phyloP scores from a whole-genome alignment of 2,888 invertebrate genomes.

The Theretra japonica region DNA sequence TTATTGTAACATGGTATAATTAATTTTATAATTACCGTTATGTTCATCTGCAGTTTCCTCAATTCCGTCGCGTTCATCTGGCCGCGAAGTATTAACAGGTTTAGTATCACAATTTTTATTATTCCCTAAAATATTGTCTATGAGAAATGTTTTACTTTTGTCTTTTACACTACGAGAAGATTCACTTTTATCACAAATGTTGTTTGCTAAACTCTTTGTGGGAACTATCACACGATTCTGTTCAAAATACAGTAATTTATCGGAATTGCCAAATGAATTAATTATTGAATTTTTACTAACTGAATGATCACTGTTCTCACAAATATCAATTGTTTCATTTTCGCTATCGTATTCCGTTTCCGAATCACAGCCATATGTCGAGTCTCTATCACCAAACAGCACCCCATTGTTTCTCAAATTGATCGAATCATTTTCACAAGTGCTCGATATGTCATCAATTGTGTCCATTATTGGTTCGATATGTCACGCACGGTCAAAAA shows the following conservation, averaged over 20 bases:
- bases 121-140: conserved; percentile 83
- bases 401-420: conserved; percentile 46
- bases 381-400: conserved; percentile 54
- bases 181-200: conserved; percentile 52
- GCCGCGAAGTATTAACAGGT: conserved; percentile 42
- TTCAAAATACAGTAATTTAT: conserved; percentile 62
- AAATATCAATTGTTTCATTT: conserved; percentile 79
- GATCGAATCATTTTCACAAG: conserved; percentile 68
- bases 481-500: conserved; percentile 12
- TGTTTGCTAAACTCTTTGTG: conserved; percentile 54
- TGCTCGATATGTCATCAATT: conserved; percentile 74
- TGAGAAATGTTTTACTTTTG: conserved; percentile 83
- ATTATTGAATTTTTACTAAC: conserved; percentile 46
- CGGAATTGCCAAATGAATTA: conserved; percentile 51
- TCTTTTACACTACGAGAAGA: conserved; percentile 54
- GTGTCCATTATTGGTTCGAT: conserved; percentile 59
- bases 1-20: not conserved
- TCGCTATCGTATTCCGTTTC: conserved; percentile 76
- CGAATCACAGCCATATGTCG: conserved; percentile 63
- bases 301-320: conserved; percentile 72
- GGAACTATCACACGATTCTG: conserved; percentile 58
- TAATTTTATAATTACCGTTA: conserved; percentile 66
- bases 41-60: conserved; percentile 77
- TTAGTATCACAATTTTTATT: conserved; percentile 57
- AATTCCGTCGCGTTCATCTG: conserved; percentile 54